phyloP scores from a whole-genome alignment of 2,113 vertebrate genomes.

The Clarias magur region DNA sequence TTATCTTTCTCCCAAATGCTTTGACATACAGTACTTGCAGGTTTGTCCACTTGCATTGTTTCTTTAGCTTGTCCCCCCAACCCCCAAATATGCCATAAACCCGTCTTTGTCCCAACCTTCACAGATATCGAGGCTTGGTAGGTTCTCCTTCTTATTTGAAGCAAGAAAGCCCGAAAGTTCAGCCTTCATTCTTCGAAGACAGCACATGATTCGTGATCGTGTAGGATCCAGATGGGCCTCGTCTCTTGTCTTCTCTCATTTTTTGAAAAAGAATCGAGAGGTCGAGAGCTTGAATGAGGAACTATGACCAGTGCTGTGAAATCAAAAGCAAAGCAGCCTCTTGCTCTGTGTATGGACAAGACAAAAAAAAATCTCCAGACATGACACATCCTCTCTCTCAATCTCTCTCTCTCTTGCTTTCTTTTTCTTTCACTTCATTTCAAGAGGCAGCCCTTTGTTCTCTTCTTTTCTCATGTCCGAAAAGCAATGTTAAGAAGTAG shows the following conservation, averaged over 20 bases:
- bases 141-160: slow-evolving; percentile 69
- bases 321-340: slow-evolving; percentile 56
- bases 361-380: slow-evolving; percentile 57
- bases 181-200: slow-evolving; percentile 77
- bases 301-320: slow-evolving; percentile 68
- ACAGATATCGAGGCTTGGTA: slow-evolving; percentile 65
- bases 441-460: slow-evolving; percentile 58
- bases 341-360: slow-evolving; percentile 61
- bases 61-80: slow-evolving; percentile 13
- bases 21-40: background rate
- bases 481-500: slow-evolving; percentile 32
- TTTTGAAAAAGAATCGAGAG: slow-evolving; percentile 67
- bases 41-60: slow-evolving; percentile 8
- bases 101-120: slow-evolving; percentile 36
- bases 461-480: slow-evolving; percentile 39
- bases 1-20: background rate
- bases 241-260: slow-evolving; percentile 62
- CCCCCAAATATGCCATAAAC: background rate
- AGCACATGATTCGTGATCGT: slow-evolving; percentile 67
- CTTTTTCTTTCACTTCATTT: slow-evolving; percentile 56
- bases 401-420: slow-evolving; percentile 34
- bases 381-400: slow-evolving; percentile 59
- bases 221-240: slow-evolving; percentile 66
- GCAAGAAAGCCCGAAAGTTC: slow-evolving; percentile 77
- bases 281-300: slow-evolving; percentile 57